A percentile compares a stretch with the other conserved stretches of the same genome.
Conservation (phyloP, 1,140 invertebrate species). For the Atta cephalotes region DNA sequence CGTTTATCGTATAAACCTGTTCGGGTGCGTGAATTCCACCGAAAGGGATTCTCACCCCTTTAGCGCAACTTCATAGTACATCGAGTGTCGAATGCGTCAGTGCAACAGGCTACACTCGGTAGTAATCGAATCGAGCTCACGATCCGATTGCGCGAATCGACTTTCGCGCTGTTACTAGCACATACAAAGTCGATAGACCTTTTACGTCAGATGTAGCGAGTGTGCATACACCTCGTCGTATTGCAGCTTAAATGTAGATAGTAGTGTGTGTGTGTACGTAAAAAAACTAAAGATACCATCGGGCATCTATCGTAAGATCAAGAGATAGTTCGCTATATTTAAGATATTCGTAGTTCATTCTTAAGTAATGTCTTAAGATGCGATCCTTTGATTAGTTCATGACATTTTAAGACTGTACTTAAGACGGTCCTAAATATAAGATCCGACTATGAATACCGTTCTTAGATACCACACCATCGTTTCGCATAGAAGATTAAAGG, state of each 20-base stretch:
- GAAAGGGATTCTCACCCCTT: constrained; percentile 8
- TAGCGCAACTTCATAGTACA: background rate
- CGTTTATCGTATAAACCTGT: background rate
- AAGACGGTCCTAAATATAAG: no score
- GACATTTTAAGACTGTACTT: no score
- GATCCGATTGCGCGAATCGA: constrained; percentile 45
- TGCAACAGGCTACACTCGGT: background rate
- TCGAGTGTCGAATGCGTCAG: background rate
- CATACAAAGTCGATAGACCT: constrained; percentile 11
- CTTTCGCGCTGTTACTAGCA: constrained; percentile 14
- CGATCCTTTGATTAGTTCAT: no score
- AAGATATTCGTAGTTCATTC: no score
- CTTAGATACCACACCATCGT: background rate
- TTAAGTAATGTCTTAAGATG: no score
- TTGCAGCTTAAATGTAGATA: background rate
- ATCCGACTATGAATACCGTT: no score
- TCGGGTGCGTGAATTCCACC: background rate
- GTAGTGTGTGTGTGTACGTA: no score
- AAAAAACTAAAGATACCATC: background rate
- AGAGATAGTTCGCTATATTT: background rate
- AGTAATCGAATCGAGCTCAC: constrained; percentile 32
- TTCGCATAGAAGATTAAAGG: background rate
- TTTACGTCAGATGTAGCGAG: constrained; percentile 30
- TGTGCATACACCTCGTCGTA: background rate
- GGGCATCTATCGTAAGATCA: background rate